phyloP scores from a whole-genome alignment of 2,888 invertebrate species.

The Deroplatys truncata region DNA sequence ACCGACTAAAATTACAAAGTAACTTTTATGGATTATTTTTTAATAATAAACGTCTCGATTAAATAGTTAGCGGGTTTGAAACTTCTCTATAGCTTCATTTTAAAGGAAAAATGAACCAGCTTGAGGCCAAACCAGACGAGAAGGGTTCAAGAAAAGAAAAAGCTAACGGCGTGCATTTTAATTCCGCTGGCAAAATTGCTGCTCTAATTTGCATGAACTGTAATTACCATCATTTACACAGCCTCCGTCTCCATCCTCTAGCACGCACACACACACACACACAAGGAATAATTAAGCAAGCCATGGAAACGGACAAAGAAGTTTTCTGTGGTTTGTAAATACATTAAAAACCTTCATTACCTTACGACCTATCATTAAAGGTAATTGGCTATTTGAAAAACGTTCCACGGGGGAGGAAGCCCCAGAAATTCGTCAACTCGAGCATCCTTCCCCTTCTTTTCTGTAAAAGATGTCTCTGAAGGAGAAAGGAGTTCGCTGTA shows the following conservation, averaged over 20 bases:
- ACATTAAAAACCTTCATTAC: slow-evolving; percentile 22
- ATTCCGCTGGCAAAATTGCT: neutral
- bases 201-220: neutral
- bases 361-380: neutral
- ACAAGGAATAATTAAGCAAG: slow-evolving; percentile 4
- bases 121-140: too few species aligned
- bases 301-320: slow-evolving; percentile 17
- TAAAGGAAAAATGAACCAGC: neutral
- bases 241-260: neutral
- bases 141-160: neutral
- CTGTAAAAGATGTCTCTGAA: neutral
- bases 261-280: neutral
- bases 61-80: too few species aligned
- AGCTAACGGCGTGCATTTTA: neutral
- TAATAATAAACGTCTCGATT: too few species aligned
- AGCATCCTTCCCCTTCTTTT: neutral
- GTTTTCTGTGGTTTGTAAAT: slow-evolving; percentile 23
- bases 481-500: neutral
- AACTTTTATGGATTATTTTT: too few species aligned
- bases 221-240: neutral
- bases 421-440: slow-evolving; percentile 5
- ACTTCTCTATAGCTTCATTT: too few species aligned
- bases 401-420: neutral
- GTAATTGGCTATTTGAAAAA: neutral
- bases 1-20: too few species aligned